These are phyloP conservation scores for Toxostoma redivivum DNA, from an alignment of 2,113 vertebrate species.

Conservation along the genomic window DNA sequence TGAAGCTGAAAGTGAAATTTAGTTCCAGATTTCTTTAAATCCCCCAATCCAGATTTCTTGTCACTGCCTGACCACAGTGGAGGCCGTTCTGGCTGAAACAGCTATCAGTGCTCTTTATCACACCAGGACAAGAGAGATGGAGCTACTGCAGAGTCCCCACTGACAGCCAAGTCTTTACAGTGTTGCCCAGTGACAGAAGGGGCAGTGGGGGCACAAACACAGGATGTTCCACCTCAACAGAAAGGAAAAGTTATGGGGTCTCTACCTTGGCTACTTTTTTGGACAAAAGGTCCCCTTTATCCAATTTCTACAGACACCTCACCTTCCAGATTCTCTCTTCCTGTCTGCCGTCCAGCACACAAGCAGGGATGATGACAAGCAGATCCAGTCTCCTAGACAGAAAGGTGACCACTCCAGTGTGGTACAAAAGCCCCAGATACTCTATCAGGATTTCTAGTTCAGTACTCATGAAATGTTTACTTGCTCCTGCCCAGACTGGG, in stretches of 20 bases:
- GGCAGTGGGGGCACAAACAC: background rate
- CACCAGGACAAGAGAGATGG: background rate
- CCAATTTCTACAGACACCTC: background rate
- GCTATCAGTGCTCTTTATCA: background rate
- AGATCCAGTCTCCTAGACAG: background rate
- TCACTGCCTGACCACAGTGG: background rate
- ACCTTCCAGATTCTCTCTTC: background rate
- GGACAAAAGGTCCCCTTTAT: background rate
- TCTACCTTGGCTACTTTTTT: background rate
- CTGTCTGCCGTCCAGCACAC: background rate
- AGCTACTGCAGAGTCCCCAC: background rate
- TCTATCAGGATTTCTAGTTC: background rate
- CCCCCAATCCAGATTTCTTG: background rate
- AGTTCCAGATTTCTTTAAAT: background rate
- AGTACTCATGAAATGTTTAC: background rate
- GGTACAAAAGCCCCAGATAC: background rate
- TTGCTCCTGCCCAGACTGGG: background rate
- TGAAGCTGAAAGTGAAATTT: background rate
- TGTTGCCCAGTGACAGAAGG: background rate
- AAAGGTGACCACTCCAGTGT: background rate
- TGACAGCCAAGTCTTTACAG: background rate
- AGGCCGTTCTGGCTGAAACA: background rate
- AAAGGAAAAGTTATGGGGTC: background rate
- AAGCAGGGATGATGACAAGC: background rate
- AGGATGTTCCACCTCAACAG: background rate